Evolutionary conservation across 2,888 invertebrate species (phyloP).

Genomic region (Caenorhabditis afra): DNA sequence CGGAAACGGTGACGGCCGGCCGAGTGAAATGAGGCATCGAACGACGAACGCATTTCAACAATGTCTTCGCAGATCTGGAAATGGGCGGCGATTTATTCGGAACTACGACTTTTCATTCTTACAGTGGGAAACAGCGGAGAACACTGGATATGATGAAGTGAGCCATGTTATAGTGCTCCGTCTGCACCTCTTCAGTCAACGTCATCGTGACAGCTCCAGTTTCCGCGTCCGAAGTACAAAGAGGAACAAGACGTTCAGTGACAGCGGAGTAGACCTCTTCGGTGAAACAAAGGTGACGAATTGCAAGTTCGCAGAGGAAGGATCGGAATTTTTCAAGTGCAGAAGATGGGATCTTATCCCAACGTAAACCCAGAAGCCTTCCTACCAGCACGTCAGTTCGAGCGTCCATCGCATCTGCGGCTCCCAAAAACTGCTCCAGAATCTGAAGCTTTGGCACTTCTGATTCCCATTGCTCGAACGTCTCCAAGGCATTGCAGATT

Average conservation of each 20-base stretch:
- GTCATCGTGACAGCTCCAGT: constrained; percentile 4
- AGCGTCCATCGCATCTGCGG: constrained; percentile 66
- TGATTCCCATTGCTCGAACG: constrained; percentile 63
- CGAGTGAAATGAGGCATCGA: constrained; percentile 58
- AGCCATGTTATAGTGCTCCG: constrained; percentile 53
- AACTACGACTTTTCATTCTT: no score
- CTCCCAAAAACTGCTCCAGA: constrained; percentile 68
- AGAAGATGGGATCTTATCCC: constrained; percentile 60
- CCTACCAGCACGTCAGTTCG: constrained; percentile 65
- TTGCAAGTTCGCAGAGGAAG: constrained; percentile 61
- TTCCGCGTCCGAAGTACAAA: constrained; percentile 20
- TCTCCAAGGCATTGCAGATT: constrained; percentile 67
- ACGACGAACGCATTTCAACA: constrained; percentile 41
- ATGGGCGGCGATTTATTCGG: no score
- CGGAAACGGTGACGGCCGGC: constrained; percentile 24
- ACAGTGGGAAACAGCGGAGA: constrained; percentile 65
- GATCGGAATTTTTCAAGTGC: constrained; percentile 45
- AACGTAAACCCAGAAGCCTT: constrained; percentile 67
- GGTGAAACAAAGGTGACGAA: constrained; percentile 64
- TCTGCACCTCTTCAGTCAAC: constrained; percentile 46
- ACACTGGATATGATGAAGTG: constrained; percentile 62
- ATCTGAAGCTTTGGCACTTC: constrained; percentile 63
- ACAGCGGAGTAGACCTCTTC: constrained; percentile 52
- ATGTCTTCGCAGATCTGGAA: constrained; percentile 60
- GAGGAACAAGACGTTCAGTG: constrained; percentile 42